Base-by-base conservation (phyloP, 1,140 invertebrate species). In the Zaprionus vittiger region DNA sequence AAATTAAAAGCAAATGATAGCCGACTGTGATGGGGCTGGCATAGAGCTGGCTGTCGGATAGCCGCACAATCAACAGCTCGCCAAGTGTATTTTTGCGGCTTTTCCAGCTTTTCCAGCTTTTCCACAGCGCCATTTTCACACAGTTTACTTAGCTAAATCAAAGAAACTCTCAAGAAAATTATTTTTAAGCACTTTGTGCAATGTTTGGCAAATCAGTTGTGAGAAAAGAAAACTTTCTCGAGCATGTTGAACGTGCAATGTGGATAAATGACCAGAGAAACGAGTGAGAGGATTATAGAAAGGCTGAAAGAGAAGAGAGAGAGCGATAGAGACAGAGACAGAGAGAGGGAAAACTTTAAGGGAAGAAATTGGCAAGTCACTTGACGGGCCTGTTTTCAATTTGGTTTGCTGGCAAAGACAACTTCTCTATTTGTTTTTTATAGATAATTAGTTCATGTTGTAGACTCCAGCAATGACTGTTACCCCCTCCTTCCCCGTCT, bases 1-100 rank as follows among this genome's bases (percentile, higher is more conserved):
- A 84, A 89, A 89, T 89, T 90, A 89, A 89, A 89, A 89, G 81
- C 84, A 84, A 84, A 84, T 90, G 84, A 87, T 84, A 87, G 84
- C 57, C n/a, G 41, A 17, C n/a, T 17, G 41, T 7, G 12, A 44
- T 7, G 26, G 26, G 26, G 7, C 26, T 28, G 24, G 24, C 24
- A 26, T 5, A 20, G 20, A 20, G 20, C 20, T 20, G 26, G 1
- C 26, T 28, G 15, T 66, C 60, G 76, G 52, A 63, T 66, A 68
- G 49, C 64, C 68, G 59, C 22, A 73, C 55, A 59, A 56, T 28
- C 20, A 57, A 61, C 52, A 59, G 66, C 44, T 61, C 17, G 47
- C 15, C 41, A 66, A 67, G 59, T 34, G 22, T 59, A 65, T 78
- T 49, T 47, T 77, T 73, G 73, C 67, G 61, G 69, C 79, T 71